phyloP scores from a whole-genome alignment of 1,140 invertebrate genomes.

The Lepidurus apus region DNA sequence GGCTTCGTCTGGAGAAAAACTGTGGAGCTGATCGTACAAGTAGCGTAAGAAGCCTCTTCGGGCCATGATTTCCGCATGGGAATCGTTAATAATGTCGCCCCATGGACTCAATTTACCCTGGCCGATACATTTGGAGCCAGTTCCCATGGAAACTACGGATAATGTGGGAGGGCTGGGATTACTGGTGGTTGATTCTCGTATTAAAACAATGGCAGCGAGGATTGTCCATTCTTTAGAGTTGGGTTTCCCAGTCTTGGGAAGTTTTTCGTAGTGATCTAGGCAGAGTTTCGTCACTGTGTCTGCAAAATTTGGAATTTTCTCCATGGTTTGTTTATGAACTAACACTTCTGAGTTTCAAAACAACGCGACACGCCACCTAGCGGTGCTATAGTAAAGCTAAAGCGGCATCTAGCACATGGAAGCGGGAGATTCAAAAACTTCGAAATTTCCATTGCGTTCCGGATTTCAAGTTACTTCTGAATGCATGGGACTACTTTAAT shows the following conservation, averaged over 20 bases:
- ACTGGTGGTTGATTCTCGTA: constrained; percentile 42
- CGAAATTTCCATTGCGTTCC: too few species aligned
- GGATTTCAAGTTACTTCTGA: too few species aligned
- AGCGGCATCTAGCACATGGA: too few species aligned
- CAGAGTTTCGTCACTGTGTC: constrained; percentile 54
- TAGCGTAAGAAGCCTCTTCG: constrained; percentile 74
- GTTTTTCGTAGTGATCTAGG: constrained; percentile 54
- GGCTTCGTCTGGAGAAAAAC: constrained; percentile 34
- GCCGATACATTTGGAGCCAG: constrained; percentile 87
- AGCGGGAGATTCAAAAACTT: too few species aligned
- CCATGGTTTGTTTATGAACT: not conserved
- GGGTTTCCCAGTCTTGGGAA: constrained; percentile 79
- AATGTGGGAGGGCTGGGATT: constrained; percentile 41
- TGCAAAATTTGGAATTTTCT: constrained; percentile 40
- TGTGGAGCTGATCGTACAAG: constrained; percentile 59
- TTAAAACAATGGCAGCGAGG: constrained; percentile 62
- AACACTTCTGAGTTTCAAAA: too few species aligned
- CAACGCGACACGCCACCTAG: too few species aligned
- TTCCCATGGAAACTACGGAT: constrained; percentile 70
- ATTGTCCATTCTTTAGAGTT: constrained; percentile 71
- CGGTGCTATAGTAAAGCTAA: too few species aligned
- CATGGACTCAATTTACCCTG: constrained; percentile 56
- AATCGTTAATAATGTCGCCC: constrained; percentile 76
- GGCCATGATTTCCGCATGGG: constrained; percentile 84
- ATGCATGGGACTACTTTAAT: too few species aligned